Percentiles rank a stretch among this genome's conserved stretches.
These are phyloP conservation scores for Ectropis crepuscularia DNA, from an alignment of 2,888 invertebrate genomes.

Conservation along the genomic window DNA sequence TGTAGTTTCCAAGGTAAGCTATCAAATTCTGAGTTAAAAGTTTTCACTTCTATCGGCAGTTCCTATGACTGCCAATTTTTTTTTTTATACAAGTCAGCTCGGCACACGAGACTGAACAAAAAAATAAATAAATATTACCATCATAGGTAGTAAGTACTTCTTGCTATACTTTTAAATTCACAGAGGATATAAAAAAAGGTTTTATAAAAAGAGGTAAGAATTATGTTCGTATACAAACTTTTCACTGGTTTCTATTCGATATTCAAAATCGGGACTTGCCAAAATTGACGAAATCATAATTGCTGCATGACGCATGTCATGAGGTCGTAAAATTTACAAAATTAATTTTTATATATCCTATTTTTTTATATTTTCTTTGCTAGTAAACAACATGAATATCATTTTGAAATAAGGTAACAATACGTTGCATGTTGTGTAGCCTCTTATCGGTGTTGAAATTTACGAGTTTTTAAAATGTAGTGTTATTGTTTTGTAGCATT, in stretches of 20 bases:
- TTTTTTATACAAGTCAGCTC: too few relatives aligned
- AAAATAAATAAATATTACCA: too few relatives aligned
- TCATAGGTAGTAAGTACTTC: too few relatives aligned
- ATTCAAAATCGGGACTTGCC: conserved; percentile 66
- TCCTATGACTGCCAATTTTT: too few relatives aligned
- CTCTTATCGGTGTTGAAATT: conserved; percentile 11
- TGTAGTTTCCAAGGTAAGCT: too few relatives aligned
- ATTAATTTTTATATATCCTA: conserved; percentile 59
- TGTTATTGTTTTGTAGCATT: conserved; percentile 42
- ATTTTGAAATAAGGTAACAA: conserved; percentile 69
- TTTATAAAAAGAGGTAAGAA: background rate
- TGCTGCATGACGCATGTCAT: conserved; percentile 70
- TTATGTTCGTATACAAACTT: background rate
- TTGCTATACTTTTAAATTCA: background rate
- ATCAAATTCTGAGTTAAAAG: too few relatives aligned
- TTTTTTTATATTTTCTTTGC: conserved; percentile 59
- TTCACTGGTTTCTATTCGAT: conserved; percentile 21
- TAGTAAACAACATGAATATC: conserved; percentile 70
- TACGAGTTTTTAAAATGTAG: conserved; percentile 16
- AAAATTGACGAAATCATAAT: conserved; percentile 60
- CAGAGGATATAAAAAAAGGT: background rate
- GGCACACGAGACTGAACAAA: too few relatives aligned
- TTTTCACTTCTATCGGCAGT: too few relatives aligned
- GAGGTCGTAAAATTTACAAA: conserved; percentile 70
- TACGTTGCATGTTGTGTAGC: conserved; percentile 25